These are phyloP conservation scores for Hybos culiciformis DNA, from an alignment of 2,888 invertebrate genomes.

Conservation along the genomic window DNA sequence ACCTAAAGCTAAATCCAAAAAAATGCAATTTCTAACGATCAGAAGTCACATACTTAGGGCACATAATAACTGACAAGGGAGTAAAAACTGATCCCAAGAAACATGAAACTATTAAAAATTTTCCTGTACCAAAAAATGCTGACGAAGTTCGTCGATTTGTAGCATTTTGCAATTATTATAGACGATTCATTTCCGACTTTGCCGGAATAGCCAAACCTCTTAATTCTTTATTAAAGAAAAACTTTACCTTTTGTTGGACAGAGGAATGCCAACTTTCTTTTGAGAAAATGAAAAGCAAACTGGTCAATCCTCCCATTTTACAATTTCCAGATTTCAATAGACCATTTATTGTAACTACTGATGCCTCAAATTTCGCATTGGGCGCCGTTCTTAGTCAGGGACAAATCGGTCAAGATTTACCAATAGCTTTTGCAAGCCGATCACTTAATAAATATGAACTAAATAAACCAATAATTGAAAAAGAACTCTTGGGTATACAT, in stretches of 20 bases:
- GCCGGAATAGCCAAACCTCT: not conserved
- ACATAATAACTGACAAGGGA: too few relatives aligned
- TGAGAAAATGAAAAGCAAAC: too few relatives aligned
- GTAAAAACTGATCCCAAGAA: too few relatives aligned
- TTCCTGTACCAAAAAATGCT: too few relatives aligned
- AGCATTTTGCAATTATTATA: not conserved
- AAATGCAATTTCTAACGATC: too few relatives aligned
- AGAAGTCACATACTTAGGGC: too few relatives aligned
- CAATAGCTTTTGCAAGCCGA: too few relatives aligned
- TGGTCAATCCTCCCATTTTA: not conserved
- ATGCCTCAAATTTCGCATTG: too few relatives aligned
- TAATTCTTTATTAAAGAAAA: not conserved
- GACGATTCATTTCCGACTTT: not conserved
- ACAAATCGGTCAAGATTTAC: not conserved
- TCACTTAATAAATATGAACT: slow-evolving; percentile 16
- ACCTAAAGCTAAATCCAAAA: too few relatives aligned
- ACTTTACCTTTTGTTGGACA: slow-evolving; percentile 1
- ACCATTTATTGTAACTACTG: slow-evolving; percentile 20
- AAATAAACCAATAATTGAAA: slow-evolving; percentile 19
- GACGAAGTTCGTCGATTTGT: too few relatives aligned
- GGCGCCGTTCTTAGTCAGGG: too few relatives aligned
- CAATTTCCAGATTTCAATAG: slow-evolving; percentile 5
- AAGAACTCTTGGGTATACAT: slow-evolving; percentile 16
- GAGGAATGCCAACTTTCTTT: slow-evolving; percentile 5
- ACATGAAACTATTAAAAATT: too few relatives aligned